These are phyloP conservation scores for Megalopta genalis DNA, from an alignment of 1,140 invertebrate species.

Conservation along the genomic window DNA sequence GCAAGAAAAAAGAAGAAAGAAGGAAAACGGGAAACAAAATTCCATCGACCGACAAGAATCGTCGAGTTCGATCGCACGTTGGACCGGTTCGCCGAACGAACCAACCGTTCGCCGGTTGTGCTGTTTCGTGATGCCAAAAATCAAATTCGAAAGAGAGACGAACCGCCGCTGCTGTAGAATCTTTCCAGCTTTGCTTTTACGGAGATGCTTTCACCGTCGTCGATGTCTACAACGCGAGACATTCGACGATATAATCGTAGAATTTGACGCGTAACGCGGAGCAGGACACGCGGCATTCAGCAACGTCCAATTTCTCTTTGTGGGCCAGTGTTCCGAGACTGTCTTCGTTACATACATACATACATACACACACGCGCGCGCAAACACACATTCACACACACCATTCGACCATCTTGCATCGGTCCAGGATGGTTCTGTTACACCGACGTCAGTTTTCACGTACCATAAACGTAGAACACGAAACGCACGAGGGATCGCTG, in stretches of 20 bases:
- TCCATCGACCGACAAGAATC: neutral
- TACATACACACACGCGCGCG: too few relatives aligned
- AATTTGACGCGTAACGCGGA: neutral
- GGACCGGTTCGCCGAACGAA: neutral
- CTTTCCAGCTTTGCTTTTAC: conserved; percentile 31
- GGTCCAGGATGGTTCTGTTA: conserved; percentile 7
- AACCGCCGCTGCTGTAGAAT: neutral
- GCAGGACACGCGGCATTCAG: neutral
- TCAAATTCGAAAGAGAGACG: neutral
- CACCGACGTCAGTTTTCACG: conserved; percentile 1
- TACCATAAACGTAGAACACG: neutral
- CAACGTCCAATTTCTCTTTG: conserved; percentile 3
- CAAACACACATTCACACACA: too few relatives aligned
- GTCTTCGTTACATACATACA: conserved; percentile 28
- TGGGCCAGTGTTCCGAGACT: conserved; percentile 7
- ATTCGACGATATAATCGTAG: neutral
- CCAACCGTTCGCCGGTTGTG: neutral
- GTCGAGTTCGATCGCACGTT: neutral
- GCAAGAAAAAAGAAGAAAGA: too few relatives aligned
- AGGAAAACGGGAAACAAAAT: neutral
- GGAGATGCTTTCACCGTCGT: conserved; percentile 13
- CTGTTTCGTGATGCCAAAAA: neutral
- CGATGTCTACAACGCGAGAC: conserved; percentile 13
- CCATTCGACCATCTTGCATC: neutral
- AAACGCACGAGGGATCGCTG: conserved; percentile 26